A percentile compares a stretch with the other conserved stretches of the same genome.
These are phyloP conservation scores for Heterodera schachtii DNA, from an alignment of 1,140 invertebrate genomes.

Conservation along the genomic window DNA sequence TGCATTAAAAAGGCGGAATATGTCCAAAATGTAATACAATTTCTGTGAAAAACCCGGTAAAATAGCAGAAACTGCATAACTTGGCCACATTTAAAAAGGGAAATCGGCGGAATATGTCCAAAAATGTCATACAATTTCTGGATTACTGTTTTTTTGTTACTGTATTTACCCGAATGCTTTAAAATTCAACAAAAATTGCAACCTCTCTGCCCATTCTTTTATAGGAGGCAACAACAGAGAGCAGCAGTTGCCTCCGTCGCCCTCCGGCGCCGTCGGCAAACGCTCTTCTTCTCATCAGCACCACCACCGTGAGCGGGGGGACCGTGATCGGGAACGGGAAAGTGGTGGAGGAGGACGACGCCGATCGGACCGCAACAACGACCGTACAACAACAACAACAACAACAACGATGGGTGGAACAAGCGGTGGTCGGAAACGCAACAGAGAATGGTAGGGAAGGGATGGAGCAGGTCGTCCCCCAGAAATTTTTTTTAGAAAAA, in stretches of 20 bases:
- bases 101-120: too few species aligned
- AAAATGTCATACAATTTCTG: too few species aligned
- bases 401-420: neutral
- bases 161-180: too few species aligned
- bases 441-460: neutral
- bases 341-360: neutral
- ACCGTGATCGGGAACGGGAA: conserved; percentile 13
- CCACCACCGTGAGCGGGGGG: conserved; percentile 7
- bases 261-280: neutral
- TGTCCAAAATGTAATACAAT: too few species aligned
- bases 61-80: too few species aligned
- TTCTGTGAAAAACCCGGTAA: too few species aligned
- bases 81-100: too few species aligned
- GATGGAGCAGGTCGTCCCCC: too few species aligned
- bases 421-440: neutral
- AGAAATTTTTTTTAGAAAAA: too few species aligned
- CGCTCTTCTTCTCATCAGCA: neutral
- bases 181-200: neutral
- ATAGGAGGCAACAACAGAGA: neutral
- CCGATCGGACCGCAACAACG: neutral
- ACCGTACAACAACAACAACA: neutral
- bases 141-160: too few species aligned
- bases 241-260: neutral
- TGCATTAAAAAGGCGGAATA: too few species aligned
- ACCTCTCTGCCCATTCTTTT: neutral